Percentiles rank a stretch among this genome's conserved stretches.
phyloP scores from a whole-genome alignment of 2,888 invertebrate genomes.

The Agrotis segetum region DNA sequence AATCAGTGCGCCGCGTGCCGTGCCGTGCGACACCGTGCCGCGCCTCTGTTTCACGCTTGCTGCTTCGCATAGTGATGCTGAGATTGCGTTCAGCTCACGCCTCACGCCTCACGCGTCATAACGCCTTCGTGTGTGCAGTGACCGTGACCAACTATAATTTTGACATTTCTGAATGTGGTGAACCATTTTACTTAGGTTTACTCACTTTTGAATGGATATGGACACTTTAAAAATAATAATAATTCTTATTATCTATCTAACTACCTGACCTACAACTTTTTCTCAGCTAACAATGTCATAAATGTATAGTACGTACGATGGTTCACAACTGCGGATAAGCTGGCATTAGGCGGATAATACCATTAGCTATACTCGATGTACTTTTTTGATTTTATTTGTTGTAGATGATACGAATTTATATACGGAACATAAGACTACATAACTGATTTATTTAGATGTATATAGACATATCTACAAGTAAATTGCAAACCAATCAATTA shows the following conservation, averaged over 20 bases:
- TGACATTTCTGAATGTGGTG: not conserved
- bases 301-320: slow-evolving; percentile 25
- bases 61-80: slow-evolving; percentile 80
- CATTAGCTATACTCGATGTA: slow-evolving; percentile 14
- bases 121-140: slow-evolving; percentile 40
- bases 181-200: too few species aligned
- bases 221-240: too few species aligned
- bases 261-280: not conserved
- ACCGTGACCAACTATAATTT: slow-evolving; percentile 47
- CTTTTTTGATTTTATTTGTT: slow-evolving; percentile 32
- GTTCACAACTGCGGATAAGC: slow-evolving; percentile 38
- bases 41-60: slow-evolving; percentile 77
- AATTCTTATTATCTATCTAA: too few species aligned
- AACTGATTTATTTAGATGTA: too few species aligned
- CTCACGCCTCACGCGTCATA: slow-evolving; percentile 52
- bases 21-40: slow-evolving; percentile 47
- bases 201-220: too few species aligned
- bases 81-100: slow-evolving; percentile 63
- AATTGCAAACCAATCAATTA: slow-evolving; percentile 52
- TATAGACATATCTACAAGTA: not conserved
- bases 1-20: slow-evolving; percentile 85
- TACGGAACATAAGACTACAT: too few species aligned
- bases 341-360: slow-evolving; percentile 32
- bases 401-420: not conserved
- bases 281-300: not conserved